These are phyloP conservation scores for Phallusia fumigata DNA, from an alignment of 23 tunicate species.

Conservation along the genomic window DNA sequence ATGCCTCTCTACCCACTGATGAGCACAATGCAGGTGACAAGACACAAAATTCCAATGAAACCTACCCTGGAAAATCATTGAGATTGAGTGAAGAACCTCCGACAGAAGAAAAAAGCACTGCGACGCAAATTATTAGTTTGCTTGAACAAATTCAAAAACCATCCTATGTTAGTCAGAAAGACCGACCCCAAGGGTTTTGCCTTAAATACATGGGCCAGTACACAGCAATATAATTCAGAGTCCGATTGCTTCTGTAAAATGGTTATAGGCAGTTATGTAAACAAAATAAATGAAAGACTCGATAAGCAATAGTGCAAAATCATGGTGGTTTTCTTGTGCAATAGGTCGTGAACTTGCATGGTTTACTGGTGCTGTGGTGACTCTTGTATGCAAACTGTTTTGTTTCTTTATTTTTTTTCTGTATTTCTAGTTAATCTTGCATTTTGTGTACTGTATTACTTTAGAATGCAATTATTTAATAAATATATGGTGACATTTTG, in stretches of 20 bases:
- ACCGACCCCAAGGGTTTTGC: conserved; percentile 74
- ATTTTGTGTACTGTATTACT: neutral
- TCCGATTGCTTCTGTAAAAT: too few relatives aligned
- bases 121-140: conserved; percentile 52
- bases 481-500: neutral
- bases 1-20: conserved; percentile 18
- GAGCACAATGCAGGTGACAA: neutral
- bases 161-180: neutral
- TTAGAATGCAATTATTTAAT: neutral
- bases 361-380: conserved; percentile 11
- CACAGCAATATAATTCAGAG: conserved; percentile 37
- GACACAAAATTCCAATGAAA: neutral
- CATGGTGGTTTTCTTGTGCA: neutral
- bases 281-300: too few relatives aligned
- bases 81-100: conserved; percentile 17
- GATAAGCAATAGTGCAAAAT: too few relatives aligned
- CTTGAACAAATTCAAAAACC: conserved; percentile 84
- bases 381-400: neutral
- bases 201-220: conserved; percentile 81
- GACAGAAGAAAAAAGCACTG: conserved; percentile 32
- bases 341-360: neutral
- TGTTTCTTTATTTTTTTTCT: neutral
- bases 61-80: conserved; percentile 35
- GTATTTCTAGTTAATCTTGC: neutral
- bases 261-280: too few relatives aligned